Evolutionary conservation across 2,888 invertebrate genomes (phyloP), one percentile per base, ranked within the genome.

Genomic region (Tenthredo scrophulariae): DNA sequence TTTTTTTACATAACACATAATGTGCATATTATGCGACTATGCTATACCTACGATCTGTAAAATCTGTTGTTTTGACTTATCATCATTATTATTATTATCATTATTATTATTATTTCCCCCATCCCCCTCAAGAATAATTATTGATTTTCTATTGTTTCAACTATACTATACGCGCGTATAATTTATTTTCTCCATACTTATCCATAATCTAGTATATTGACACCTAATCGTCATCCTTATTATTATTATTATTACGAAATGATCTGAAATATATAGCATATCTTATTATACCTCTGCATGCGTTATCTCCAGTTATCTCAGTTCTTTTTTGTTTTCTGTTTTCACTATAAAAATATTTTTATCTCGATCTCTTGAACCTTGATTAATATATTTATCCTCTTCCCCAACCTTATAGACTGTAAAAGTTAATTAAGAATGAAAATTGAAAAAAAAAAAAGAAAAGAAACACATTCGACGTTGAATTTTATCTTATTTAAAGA

Each of bases 81-180:
- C 33, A 79, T 54, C 37, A n/a, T 79, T 33, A 79, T 79, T 37
- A 58, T 79, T 33, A 37, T 37, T 0, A 37, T 37, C 1, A 37
- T 37, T 7, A 7, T 37, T 7, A 77, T 43, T 43, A 43, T 77
- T 77, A 22, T 50, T 0, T 15, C 50, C 50, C 15, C 46, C 46
- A 5, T 5, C 46, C 15, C 46, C 13, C n/a, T 15, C 54, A 37
- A 37, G 79, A 83, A 84, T 84, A 67, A 85, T 86, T 87, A 87
- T 87, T 85, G 87, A 86, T 87, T 86, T 86, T 82, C 83, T 85
- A 84, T 87, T 86, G 84, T 86, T 87, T 86, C 83, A 43, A 37
- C 37, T 7, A 37, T 37, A 37, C 0, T 37, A 7, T 37, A 37
- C 37, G 37, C 37, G 37, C 37, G 6, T 37, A 37, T 37, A 37